Conservation (phyloP, 2,888 invertebrate genomes). For the Protophormia terraenovae region DNA sequence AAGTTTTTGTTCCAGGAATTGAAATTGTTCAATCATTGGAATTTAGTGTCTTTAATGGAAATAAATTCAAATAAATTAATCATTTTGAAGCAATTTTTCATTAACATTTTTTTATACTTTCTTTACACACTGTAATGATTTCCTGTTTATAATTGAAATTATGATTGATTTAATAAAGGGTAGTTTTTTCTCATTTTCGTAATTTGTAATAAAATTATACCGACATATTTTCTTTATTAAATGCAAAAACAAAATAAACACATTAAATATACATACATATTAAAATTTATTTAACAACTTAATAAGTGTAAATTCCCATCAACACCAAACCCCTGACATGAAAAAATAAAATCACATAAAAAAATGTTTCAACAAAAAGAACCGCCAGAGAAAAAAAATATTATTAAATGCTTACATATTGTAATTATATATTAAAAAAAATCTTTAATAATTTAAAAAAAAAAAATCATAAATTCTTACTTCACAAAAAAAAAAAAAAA, state of each 20-base stretch:
- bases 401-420: constrained; percentile 11
- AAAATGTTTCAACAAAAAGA: constrained; percentile 7
- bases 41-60: too few relatives aligned
- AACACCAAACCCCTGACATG: not conserved
- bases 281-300: constrained; percentile 55
- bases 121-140: constrained; percentile 32
- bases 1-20: too few relatives aligned
- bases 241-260: not conserved
- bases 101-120: not conserved
- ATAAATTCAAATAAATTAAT: too few relatives aligned
- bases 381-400: constrained; percentile 1
- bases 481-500: not conserved
- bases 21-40: too few relatives aligned
- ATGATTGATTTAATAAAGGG: constrained; percentile 58
- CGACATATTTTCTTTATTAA: constrained; percentile 18
- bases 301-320: constrained; percentile 47
- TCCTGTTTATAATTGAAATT: constrained; percentile 55
- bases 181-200: not conserved
- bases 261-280: constrained; percentile 27
- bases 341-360: not conserved
- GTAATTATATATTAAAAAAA: constrained; percentile 22
- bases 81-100: not conserved
- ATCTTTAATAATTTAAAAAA: too few relatives aligned
- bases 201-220: constrained; percentile 47
- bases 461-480: not conserved